phyloP scores from a whole-genome alignment of 2,888 invertebrate genomes.

The Mongoloraphidia duomilia region DNA sequence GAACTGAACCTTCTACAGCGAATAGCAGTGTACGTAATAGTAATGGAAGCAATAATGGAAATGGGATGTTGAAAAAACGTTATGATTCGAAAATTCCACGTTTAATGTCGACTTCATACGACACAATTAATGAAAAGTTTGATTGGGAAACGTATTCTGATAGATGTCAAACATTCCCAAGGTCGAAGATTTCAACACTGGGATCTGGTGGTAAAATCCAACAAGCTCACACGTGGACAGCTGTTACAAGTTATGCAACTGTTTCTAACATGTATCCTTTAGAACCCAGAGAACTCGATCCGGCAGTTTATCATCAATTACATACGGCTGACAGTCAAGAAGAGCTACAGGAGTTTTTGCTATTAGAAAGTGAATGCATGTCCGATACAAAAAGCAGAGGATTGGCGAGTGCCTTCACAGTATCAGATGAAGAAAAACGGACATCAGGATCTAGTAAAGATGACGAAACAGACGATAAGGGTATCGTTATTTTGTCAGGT shows the following conservation, averaged over 20 bases:
- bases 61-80: no score
- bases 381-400: conserved; percentile 30
- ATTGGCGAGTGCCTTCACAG: conserved; percentile 32
- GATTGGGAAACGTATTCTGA: conserved; percentile 20
- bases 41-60: conserved; percentile 18
- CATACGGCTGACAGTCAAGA: conserved; percentile 45
- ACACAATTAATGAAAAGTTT: conserved; percentile 21
- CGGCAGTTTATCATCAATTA: conserved; percentile 38
- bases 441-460: conserved; percentile 8
- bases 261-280: conserved; percentile 33
- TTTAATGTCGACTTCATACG: conserved; percentile 27
- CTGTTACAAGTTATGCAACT: conserved; percentile 19
- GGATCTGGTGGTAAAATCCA: background rate
- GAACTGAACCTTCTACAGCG: conserved; percentile 37
- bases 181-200: conserved; percentile 28
- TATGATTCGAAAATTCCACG: conserved; percentile 9
- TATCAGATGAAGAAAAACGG: conserved; percentile 19
- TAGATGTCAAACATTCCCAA: conserved; percentile 39
- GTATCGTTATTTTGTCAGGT: no score
- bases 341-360: conserved; percentile 44
- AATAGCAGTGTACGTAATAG: conserved; percentile 29
- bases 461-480: background rate
- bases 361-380: conserved; percentile 44
- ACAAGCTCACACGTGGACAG: background rate
- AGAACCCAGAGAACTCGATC: conserved; percentile 42